phyloP scores from a whole-genome alignment of 2,113 vertebrate genomes.

The Lanius collurio region DNA sequence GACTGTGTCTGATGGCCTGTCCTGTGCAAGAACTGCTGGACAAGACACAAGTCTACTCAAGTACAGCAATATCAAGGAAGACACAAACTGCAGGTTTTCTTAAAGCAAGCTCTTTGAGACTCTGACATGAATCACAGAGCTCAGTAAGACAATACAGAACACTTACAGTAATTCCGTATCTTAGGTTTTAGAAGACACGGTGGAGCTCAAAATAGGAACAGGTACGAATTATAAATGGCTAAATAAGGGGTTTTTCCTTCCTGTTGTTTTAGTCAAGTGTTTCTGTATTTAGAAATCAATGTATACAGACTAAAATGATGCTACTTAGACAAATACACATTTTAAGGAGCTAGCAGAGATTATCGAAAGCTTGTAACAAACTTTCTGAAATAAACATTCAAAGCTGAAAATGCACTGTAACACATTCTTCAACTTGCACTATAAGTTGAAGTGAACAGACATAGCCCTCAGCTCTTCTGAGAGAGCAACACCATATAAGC shows the following conservation, averaged over 20 bases:
- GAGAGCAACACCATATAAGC: not conserved
- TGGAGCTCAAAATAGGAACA: not conserved
- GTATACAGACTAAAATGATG: not conserved
- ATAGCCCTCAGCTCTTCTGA: not conserved
- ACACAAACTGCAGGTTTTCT: not conserved
- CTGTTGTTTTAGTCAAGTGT: not conserved
- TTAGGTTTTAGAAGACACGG: not conserved
- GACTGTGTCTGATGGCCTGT: not conserved
- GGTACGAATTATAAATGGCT: not conserved
- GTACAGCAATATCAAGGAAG: not conserved
- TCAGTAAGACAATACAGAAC: not conserved
- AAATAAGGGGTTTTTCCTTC: rapidly evolving
- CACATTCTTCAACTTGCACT: not conserved
- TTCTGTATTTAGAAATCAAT: not conserved
- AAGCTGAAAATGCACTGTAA: not conserved
- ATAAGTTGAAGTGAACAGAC: not conserved
- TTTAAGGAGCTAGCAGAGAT: not conserved
- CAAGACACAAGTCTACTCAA: not conserved
- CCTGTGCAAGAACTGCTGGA: not conserved
- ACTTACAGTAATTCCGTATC: not conserved
- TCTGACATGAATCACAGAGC: not conserved
- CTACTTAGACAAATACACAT: not conserved
- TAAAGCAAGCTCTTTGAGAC: not conserved
- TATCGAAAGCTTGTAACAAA: not conserved
- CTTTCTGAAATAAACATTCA: not conserved